These are phyloP conservation scores for Whitmania pigra DNA, from an alignment of 1,140 invertebrate genomes.

Conservation along the genomic window DNA sequence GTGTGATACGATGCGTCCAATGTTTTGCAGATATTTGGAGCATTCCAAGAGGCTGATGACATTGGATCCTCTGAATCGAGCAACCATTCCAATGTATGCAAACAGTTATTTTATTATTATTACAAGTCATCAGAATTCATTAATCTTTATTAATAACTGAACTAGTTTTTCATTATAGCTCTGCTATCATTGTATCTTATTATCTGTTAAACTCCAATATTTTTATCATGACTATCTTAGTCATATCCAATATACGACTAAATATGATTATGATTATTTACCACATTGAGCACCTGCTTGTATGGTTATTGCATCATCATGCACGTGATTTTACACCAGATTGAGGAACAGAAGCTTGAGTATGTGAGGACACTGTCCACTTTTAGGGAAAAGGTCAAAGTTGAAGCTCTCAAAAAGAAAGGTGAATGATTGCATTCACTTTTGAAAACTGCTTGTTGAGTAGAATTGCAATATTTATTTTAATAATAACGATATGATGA, in stretches of 20 bases:
- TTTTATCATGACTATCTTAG: too few relatives aligned
- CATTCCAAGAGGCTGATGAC: constrained; percentile 54
- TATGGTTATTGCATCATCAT: not conserved
- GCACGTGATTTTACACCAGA: not conserved
- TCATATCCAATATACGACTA: too few relatives aligned
- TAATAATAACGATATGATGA: not conserved
- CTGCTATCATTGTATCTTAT: too few relatives aligned
- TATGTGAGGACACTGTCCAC: not conserved
- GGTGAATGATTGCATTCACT: not conserved
- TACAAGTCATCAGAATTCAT: too few relatives aligned
- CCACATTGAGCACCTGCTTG: too few relatives aligned
- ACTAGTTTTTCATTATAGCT: too few relatives aligned
- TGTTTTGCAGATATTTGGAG: constrained; percentile 57
- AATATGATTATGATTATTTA: too few relatives aligned
- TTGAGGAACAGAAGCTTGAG: not conserved
- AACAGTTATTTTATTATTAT: not conserved
- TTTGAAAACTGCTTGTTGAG: too few relatives aligned
- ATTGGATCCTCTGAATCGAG: constrained; percentile 61
- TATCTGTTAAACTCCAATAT: too few relatives aligned
- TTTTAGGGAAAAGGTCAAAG: not conserved
- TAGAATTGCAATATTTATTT: too few relatives aligned
- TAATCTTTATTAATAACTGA: too few relatives aligned
- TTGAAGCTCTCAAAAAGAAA: not conserved
- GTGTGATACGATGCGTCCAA: not conserved
- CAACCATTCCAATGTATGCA: not conserved